A percentile compares a stretch with the other conserved stretches of the same genome.
These are phyloP conservation scores for Stenoptilia bipunctidactyla DNA, from an alignment of 2,888 invertebrate species.

Conservation along the genomic window DNA sequence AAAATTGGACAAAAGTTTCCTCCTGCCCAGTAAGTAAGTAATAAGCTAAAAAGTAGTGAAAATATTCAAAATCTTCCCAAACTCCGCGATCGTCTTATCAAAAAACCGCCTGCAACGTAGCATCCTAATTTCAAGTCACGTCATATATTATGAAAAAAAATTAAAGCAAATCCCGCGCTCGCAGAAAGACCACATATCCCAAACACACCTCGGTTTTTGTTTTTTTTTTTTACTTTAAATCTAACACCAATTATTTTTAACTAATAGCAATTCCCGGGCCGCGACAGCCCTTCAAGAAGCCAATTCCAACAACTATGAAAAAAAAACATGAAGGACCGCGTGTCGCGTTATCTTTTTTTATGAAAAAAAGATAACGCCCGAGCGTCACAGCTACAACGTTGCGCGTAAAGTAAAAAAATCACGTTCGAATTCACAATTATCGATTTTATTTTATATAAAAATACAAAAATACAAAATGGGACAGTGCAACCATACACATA, in stretches of 20 bases:
- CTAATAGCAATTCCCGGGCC: constrained; percentile 26
- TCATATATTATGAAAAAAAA: constrained; percentile 2
- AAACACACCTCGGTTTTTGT: constrained; percentile 48
- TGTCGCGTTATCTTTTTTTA: constrained; percentile 6
- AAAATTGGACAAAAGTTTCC: constrained; percentile 9
- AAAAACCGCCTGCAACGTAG: constrained; percentile 24
- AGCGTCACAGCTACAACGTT: constrained; percentile 39
- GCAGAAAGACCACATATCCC: constrained; percentile 61
- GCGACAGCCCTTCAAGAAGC: constrained; percentile 29
- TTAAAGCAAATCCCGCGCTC: constrained; percentile 31
- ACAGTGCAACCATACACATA: constrained; percentile 57
- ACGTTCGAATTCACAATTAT: constrained; percentile 57
- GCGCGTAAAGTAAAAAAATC: constrained; percentile 61
- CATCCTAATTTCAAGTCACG: constrained; percentile 15
- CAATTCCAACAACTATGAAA: constrained; percentile 13
- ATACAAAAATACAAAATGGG: constrained; percentile 72
- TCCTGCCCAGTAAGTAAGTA: not conserved
- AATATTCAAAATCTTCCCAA: constrained; percentile 37
- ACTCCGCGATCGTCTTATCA: constrained; percentile 19
- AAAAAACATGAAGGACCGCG: not conserved
- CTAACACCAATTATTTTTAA: not conserved
- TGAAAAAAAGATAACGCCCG: constrained; percentile 24
- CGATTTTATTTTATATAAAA: constrained; percentile 58
- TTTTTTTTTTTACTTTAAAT: constrained; percentile 43
- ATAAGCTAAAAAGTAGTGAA: constrained; percentile 5